A percentile compares a stretch with the other conserved stretches of the same genome.
These are phyloP conservation scores for Synergus gifuensis DNA, from an alignment of 2,888 invertebrate genomes.

Conservation along the genomic window DNA sequence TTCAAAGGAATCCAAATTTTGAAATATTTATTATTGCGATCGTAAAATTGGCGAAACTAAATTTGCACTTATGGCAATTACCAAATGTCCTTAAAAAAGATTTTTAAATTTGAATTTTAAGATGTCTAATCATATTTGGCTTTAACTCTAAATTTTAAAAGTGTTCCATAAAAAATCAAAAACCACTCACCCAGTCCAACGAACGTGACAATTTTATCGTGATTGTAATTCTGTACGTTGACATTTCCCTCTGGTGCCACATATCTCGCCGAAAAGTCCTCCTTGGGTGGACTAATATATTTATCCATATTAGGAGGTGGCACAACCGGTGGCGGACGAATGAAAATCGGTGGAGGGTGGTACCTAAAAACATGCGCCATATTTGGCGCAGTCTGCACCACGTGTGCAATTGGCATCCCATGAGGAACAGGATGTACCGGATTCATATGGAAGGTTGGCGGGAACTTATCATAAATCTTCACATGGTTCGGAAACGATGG, in stretches of 20 bases:
- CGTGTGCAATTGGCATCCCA: slow-evolving; percentile 52
- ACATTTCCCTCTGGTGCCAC: slow-evolving; percentile 73
- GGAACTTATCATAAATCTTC: slow-evolving; percentile 61
- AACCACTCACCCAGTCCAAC: slow-evolving; percentile 81
- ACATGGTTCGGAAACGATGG: slow-evolving; percentile 61
- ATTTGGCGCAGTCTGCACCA: slow-evolving; percentile 26
- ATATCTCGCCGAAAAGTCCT: slow-evolving; percentile 78
- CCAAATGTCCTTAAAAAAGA: too few relatives aligned
- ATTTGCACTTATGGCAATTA: too few relatives aligned
- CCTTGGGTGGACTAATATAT: slow-evolving; percentile 72
- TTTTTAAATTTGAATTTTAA: too few relatives aligned
- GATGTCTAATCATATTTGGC: too few relatives aligned
- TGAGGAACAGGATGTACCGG: slow-evolving; percentile 63
- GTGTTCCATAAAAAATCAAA: slow-evolving; percentile 15
- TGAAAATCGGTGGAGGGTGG: slow-evolving; percentile 60
- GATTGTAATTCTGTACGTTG: slow-evolving; percentile 79
- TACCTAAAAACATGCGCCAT: slow-evolving; percentile 19
- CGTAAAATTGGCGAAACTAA: too few relatives aligned
- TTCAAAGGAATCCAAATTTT: too few relatives aligned
- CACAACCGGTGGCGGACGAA: slow-evolving; percentile 49
- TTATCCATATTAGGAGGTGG: slow-evolving; percentile 67
- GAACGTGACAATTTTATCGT: slow-evolving; percentile 83
- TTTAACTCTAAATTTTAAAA: neutral
- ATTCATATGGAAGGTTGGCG: slow-evolving; percentile 63
- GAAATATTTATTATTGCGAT: too few relatives aligned